Percentiles rank a stretch among this genome's conserved stretches.
phyloP scores from a whole-genome alignment of 2,113 vertebrate species.

The Abramis brama region DNA sequence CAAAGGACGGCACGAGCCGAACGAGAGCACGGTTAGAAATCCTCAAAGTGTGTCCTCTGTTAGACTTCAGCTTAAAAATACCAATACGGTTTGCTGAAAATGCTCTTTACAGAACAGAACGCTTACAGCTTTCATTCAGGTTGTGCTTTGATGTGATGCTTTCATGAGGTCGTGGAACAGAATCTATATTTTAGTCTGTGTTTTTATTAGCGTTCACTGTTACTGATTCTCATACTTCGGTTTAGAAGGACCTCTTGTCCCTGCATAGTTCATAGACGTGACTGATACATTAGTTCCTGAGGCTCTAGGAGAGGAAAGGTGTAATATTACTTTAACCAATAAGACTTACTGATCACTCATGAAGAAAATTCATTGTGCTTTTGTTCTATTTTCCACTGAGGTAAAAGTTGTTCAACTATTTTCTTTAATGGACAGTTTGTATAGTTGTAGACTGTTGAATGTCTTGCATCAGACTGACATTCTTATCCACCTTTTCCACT shows the following conservation, averaged over 20 bases:
- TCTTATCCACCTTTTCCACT: neutral
- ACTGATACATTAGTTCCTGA: neutral
- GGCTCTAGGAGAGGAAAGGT: neutral
- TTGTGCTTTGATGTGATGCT: neutral
- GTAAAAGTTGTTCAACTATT: neutral
- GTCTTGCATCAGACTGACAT: neutral
- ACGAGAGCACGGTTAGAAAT: neutral
- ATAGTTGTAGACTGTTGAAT: neutral
- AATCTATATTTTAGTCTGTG: neutral
- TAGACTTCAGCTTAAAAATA: constrained; percentile 10
- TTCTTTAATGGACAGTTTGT: no score
- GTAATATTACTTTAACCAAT: neutral
- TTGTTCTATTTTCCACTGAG: neutral
- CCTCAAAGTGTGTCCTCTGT: constrained; percentile 20
- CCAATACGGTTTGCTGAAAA: neutral
- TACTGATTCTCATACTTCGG: neutral
- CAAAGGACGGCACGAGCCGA: constrained; percentile 29
- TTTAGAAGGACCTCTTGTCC: neutral
- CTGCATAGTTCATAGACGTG: neutral
- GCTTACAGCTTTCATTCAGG: neutral
- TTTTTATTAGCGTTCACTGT: neutral
- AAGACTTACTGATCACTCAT: neutral
- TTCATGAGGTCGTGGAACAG: neutral
- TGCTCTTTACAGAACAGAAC: constrained; percentile 9
- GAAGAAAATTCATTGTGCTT: neutral